These are phyloP conservation scores for Mirounga angustirostris DNA, from an alignment of 2,113 vertebrate genomes.

Conservation along the genomic window DNA sequence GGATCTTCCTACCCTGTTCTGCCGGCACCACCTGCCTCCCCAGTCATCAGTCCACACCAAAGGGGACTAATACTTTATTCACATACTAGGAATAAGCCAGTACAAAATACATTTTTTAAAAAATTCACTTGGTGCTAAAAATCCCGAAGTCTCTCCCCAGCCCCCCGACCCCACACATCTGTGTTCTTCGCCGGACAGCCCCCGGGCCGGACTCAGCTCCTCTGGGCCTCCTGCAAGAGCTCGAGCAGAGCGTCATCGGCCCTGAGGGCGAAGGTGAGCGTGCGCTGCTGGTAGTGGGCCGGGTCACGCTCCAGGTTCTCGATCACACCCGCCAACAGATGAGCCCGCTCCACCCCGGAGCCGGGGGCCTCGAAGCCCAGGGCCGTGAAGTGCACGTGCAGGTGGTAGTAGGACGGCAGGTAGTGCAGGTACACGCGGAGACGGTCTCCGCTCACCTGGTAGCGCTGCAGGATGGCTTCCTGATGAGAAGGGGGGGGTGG, in stretches of 20 bases:
- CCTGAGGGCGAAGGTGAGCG: slow-evolving; percentile 91
- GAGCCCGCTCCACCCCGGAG: slow-evolving; percentile 92
- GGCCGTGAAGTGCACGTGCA: slow-evolving; percentile 96
- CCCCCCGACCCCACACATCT: not conserved
- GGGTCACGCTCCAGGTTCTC: slow-evolving; percentile 92
- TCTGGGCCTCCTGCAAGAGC: slow-evolving; percentile 90
- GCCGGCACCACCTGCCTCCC: not conserved
- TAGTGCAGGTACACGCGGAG: slow-evolving; percentile 96
- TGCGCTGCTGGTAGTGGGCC: slow-evolving; percentile 88
- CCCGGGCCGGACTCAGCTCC: slow-evolving; percentile 63
- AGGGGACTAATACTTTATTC: slow-evolving; percentile 54
- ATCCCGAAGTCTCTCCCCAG: fast-evolving
- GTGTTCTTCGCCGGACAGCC: not conserved
- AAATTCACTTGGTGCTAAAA: slow-evolving; percentile 47
- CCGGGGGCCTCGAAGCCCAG: slow-evolving; percentile 93
- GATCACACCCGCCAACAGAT: slow-evolving; percentile 94
- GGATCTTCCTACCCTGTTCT: not conserved
- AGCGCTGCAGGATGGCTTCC: slow-evolving; percentile 91
- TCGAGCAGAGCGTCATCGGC: slow-evolving; percentile 90
- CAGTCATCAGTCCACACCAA: not conserved
- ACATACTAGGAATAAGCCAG: not conserved
- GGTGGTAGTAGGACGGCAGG: slow-evolving; percentile 97
- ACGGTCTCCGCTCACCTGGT: slow-evolving; percentile 85
- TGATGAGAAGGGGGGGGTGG: slow-evolving; percentile 65
- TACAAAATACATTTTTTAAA: slow-evolving; percentile 63